A percentile compares a stretch with the other conserved stretches of the same genome.
These are phyloP conservation scores for Siniperca chuatsi DNA, from an alignment of 2,113 vertebrate species.

Conservation along the genomic window DNA sequence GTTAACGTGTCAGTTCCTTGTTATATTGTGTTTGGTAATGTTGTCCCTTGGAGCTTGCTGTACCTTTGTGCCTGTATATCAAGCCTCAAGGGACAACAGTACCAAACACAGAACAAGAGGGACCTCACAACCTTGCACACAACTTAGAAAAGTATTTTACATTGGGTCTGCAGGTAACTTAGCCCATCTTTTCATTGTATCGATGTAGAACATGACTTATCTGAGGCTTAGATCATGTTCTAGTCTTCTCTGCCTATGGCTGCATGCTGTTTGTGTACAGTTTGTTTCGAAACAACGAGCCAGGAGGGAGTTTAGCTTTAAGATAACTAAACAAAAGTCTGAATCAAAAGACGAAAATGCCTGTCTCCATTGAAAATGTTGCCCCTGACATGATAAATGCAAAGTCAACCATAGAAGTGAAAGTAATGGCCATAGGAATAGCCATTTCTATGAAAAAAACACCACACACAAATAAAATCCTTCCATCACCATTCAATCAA, in stretches of 20 bases:
- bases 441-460: background rate
- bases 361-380: background rate
- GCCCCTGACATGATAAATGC: background rate
- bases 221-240: background rate
- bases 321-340: background rate
- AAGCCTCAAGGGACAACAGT: background rate
- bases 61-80: background rate
- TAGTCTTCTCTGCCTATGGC: background rate
- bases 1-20: background rate
- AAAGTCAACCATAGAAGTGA: background rate
- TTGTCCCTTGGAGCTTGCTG: background rate
- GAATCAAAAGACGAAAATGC: background rate
- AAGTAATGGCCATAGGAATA: background rate
- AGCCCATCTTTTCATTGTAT: background rate
- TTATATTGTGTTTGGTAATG: constrained; percentile 5
- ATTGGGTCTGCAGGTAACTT: background rate
- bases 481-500: background rate
- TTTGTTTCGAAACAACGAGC: background rate
- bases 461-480: background rate
- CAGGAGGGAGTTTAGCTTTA: background rate
- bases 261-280: background rate
- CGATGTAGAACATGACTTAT: background rate
- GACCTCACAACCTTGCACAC: background rate
- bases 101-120: background rate
- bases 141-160: background rate